A percentile compares a stretch with the other conserved stretches of the same genome.
Conservation (phyloP, 2,888 invertebrate species). For the Oasisia sp. region DNA sequence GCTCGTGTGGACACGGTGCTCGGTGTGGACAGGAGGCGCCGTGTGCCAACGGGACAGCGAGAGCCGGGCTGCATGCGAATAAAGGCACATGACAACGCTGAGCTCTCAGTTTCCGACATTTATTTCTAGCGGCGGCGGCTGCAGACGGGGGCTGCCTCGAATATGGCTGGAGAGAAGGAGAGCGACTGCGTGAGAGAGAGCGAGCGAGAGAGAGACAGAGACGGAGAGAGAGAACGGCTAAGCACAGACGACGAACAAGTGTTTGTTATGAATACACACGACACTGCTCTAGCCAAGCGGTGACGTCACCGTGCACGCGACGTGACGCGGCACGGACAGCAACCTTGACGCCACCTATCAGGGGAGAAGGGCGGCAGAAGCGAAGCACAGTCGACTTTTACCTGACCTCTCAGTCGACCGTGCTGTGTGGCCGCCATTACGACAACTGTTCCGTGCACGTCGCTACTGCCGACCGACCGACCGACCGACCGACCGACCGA, state of each 20-base stretch:
- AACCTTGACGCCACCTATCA: background rate
- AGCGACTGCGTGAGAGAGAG: too few species aligned
- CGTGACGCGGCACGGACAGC: background rate
- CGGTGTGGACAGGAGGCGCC: background rate
- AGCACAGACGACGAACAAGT: background rate
- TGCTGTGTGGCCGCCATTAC: too few species aligned
- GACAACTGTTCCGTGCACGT: background rate
- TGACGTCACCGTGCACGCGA: background rate
- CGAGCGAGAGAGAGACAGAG: background rate
- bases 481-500: background rate
- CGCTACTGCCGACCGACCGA: background rate
- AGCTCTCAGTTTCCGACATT: background rate
- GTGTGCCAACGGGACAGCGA: background rate
- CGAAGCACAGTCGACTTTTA: background rate
- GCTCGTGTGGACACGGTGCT: background rate
- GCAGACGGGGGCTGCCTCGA: background rate
- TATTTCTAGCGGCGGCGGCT: slow-evolving; percentile 5
- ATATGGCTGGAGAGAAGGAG: background rate
- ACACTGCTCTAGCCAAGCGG: slow-evolving; percentile 9
- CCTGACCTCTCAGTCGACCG: too few species aligned
- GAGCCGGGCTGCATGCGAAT: background rate
- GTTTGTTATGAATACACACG: slow-evolving; percentile 5
- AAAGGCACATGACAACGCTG: background rate
- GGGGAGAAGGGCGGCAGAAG: background rate
- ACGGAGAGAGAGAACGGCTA: background rate